A percentile compares a stretch with the other conserved stretches of the same genome.
Evolutionary conservation across 2,113 vertebrate genomes (phyloP).

Genomic region (Pachycephala philippinensis): DNA sequence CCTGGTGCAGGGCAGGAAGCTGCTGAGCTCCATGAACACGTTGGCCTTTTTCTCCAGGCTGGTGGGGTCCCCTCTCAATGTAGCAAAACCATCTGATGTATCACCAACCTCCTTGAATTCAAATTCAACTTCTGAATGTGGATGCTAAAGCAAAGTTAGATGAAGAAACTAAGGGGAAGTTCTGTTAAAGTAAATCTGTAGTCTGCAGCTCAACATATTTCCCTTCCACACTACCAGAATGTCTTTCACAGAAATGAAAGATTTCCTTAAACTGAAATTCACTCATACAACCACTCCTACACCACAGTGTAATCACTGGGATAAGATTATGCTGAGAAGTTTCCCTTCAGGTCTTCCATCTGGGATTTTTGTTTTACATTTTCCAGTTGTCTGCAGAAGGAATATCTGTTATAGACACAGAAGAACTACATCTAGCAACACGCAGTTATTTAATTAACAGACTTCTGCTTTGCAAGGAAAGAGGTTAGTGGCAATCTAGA

Average conservation of each 20-base stretch:
- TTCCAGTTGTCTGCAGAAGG: slow-evolving; percentile 8
- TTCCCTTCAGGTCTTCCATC: neutral
- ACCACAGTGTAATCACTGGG: neutral
- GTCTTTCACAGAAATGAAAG: slow-evolving; percentile 5
- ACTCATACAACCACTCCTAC: neutral
- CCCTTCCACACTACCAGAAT: neutral
- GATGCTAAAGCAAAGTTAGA: neutral
- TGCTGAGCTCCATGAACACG: neutral
- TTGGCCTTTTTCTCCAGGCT: neutral
- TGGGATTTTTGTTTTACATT: slow-evolving; percentile 16
- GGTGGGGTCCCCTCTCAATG: neutral
- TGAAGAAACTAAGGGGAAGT: neutral
- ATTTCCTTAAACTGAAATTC: slow-evolving; percentile 9
- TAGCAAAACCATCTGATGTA: neutral
- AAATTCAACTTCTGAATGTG: neutral
- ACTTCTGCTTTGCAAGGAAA: neutral
- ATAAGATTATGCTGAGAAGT: neutral
- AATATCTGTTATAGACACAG: neutral
- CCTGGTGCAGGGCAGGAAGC: neutral
- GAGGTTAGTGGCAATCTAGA: neutral
- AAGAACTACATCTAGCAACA: slow-evolving; percentile 7
- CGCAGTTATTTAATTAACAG: neutral
- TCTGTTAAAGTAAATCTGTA: neutral
- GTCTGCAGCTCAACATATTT: neutral
- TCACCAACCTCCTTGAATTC: neutral